phyloP scores from a whole-genome alignment of 1,140 invertebrate genomes.

The Trinorchestia longiramus region DNA sequence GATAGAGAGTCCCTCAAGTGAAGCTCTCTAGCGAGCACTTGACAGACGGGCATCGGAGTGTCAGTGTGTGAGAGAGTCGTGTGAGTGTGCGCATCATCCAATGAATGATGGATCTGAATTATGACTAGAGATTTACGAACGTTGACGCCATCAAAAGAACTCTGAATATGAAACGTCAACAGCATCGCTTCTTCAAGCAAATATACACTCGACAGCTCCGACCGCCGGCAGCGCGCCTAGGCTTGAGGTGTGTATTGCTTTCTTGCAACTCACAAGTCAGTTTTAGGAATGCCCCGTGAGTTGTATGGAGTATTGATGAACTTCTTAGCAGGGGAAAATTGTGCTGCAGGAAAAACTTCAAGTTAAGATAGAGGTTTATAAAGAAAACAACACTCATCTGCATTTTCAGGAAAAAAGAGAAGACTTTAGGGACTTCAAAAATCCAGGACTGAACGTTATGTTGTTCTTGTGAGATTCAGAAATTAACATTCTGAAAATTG shows the following conservation, averaged over 20 bases:
- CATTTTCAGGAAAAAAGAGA: no score
- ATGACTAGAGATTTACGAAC: not conserved
- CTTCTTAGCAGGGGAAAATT: not conserved
- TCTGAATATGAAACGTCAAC: not conserved
- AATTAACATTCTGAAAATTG: no score
- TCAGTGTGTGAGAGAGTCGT: not conserved
- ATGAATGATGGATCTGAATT: conserved; percentile 9
- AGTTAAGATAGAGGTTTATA: no score
- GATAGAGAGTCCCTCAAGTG: not conserved
- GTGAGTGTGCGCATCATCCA: not conserved
- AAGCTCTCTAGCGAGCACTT: not conserved
- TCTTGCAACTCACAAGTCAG: not conserved
- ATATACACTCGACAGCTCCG: not conserved
- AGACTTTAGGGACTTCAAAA: no score
- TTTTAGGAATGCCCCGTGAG: not conserved
- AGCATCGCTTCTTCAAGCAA: not conserved
- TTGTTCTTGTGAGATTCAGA: no score
- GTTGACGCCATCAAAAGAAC: conserved; percentile 6
- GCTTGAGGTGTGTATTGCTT: not conserved
- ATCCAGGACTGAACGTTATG: no score
- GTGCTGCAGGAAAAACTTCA: no score
- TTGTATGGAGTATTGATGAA: not conserved
- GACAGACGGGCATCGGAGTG: not conserved
- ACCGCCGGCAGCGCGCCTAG: not conserved
- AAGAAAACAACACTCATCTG: no score